These are phyloP conservation scores for Pterocles burchelli DNA, from an alignment of 2,113 vertebrate genomes.

Conservation along the genomic window DNA sequence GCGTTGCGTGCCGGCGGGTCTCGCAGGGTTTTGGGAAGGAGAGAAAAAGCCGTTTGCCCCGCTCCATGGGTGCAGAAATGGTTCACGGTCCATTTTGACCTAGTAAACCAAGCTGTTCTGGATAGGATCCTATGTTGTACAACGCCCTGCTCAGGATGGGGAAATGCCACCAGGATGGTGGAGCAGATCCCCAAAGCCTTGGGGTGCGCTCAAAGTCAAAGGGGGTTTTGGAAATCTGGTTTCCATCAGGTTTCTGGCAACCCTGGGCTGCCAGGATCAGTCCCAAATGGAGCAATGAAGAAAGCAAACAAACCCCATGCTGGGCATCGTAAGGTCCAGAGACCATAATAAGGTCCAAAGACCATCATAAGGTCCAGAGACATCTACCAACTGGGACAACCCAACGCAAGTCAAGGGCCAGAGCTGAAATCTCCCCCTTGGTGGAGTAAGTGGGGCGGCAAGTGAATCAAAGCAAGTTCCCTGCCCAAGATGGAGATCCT, in stretches of 20 bases:
- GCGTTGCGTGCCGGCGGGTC: not conserved
- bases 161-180: not conserved
- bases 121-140: not conserved
- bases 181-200: not conserved
- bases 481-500: not conserved
- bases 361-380: not conserved
- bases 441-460: not conserved
- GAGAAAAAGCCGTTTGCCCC: not conserved
- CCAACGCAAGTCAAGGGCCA: not conserved
- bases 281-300: not conserved
- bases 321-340: not conserved
- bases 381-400: not conserved
- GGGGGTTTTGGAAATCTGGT: not conserved
- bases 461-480: not conserved
- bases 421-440: not conserved
- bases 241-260: not conserved
- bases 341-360: not conserved
- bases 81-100: not conserved
- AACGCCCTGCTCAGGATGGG: not conserved
- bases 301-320: not conserved
- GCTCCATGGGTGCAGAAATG: not conserved
- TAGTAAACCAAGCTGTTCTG: not conserved
- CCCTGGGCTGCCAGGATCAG: not conserved
- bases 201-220: not conserved
- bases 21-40: not conserved